phyloP scores from a whole-genome alignment of 2,797 vertebrate species.

The Gallinago solitaria region DNA sequence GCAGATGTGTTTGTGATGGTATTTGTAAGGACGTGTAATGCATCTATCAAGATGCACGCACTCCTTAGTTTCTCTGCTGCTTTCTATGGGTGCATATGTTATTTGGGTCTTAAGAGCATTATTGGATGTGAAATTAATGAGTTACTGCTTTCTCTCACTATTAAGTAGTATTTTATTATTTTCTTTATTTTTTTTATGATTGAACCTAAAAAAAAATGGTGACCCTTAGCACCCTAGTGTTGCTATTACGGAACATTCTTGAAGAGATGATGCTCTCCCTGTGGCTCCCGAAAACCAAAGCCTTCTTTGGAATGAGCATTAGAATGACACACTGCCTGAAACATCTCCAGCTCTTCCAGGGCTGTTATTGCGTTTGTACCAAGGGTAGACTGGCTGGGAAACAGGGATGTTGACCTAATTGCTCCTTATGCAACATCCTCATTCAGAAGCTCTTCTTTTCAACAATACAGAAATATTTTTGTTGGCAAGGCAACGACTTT shows the following conservation, averaged over 20 bases:
- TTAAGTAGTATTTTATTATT: neutral
- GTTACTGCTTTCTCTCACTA: neutral
- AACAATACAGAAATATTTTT: conserved; percentile 30
- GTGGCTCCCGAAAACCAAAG: neutral
- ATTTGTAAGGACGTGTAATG: neutral
- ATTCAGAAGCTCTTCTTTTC: conserved; percentile 2
- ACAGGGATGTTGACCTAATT: neutral
- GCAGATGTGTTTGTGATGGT: neutral
- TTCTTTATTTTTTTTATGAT: neutral
- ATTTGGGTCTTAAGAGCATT: neutral
- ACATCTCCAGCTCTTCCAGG: neutral
- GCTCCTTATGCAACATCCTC: neutral
- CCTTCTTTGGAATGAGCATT: neutral
- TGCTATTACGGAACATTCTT: neutral
- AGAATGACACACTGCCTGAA: neutral
- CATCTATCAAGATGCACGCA: fast-evolving
- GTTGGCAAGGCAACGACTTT: conserved; percentile 55
- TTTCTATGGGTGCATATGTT: neutral
- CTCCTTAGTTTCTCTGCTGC: neutral
- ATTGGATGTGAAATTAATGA: neutral
- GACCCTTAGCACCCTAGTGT: fast-evolving
- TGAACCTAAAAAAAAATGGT: neutral
- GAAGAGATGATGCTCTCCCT: neutral
- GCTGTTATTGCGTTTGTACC: fast-evolving
- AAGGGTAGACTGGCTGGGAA: neutral